Evolutionary conservation across 2,888 invertebrate genomes (phyloP).

Genomic region (Coelogynopora nodosa): DNA sequence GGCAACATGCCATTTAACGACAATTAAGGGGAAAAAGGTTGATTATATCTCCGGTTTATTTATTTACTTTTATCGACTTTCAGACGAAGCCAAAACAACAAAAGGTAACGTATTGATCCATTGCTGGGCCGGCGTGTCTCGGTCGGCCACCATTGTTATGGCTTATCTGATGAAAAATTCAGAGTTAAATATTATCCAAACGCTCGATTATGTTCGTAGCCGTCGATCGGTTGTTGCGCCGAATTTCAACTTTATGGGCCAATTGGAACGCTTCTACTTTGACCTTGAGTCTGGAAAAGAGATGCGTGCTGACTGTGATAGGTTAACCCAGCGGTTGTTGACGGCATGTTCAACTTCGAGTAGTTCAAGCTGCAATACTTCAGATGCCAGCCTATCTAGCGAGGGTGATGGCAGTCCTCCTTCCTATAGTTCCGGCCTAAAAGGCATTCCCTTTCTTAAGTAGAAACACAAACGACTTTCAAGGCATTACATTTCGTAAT

Average conservation of each 20-base stretch:
- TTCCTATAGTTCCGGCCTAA: not conserved
- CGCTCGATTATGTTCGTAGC: conserved; percentile 34
- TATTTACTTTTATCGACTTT: too few relatives aligned
- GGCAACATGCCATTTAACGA: too few relatives aligned
- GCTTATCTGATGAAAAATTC: conserved; percentile 42
- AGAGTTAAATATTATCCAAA: conserved; percentile 25
- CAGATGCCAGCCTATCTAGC: not conserved
- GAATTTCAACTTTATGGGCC: conserved; percentile 45
- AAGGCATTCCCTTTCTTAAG: not conserved
- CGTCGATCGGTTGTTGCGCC: conserved; percentile 37
- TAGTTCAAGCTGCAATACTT: not conserved
- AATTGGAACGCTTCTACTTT: conserved; percentile 37
- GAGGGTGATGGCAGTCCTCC: not conserved
- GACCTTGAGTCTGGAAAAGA: conserved; percentile 32
- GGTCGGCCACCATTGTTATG: conserved; percentile 43
- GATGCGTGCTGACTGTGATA: not conserved
- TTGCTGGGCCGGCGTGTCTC: conserved; percentile 43
- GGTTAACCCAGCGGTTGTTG: not conserved
- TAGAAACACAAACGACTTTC: too few relatives aligned
- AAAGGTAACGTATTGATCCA: conserved; percentile 43
- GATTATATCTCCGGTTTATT: too few relatives aligned
- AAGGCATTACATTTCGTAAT: too few relatives aligned
- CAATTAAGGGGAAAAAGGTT: too few relatives aligned
- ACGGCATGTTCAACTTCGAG: not conserved
- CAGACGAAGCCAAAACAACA: conserved; percentile 18